Base-by-base conservation (phyloP, 2,113 vertebrate species). In the Lota lota region DNA sequence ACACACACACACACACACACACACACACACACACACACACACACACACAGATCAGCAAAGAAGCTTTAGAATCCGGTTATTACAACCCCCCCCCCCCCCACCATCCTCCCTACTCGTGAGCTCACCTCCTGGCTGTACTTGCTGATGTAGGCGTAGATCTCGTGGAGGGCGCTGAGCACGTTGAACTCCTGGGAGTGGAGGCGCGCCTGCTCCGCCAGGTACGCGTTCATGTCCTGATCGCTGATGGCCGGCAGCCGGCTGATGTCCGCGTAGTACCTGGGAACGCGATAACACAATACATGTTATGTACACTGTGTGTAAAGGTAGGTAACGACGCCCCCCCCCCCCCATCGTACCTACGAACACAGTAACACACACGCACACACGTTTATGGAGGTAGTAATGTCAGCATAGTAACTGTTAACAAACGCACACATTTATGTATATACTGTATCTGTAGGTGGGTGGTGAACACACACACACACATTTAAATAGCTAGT, bases 171-270 rank as follows among this genome's bases (percentile, higher is more conserved):
- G 0, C 96, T 97, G 67, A 98, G 93, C 93, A 95, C 93, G 81
- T 96, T 94, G 92, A 98, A 98, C 88, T 98, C 96, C 19, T 84
- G 78, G 0, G 94, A 91, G 66, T 98, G 96, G 82, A 97, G 93
- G 71, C 96, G 96, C 0, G 96, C 96, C 90, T 98, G 96, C 87
- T 98, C 96, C 2, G 95, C 95, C 80, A 98, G 94, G 93, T 98
- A 97, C 85, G 96, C 96, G 7, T 97, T 98, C 96, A 98, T 98
- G 87, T 98, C 96, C 90, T 98, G 96, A 90, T 98, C 96, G 0
- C 96, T 98, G 92, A 98, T 96, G 88, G 96, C 95, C 0, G 96
- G 95, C 40, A 98, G 94, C 83, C 96, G 97, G 91, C 93, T 89
- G 10, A 98, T 98, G 87, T 98, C 96, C 0, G 96, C 95, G 1